phyloP scores from a whole-genome alignment of 2,888 invertebrate genomes.

The Frankliniella intonsa region DNA sequence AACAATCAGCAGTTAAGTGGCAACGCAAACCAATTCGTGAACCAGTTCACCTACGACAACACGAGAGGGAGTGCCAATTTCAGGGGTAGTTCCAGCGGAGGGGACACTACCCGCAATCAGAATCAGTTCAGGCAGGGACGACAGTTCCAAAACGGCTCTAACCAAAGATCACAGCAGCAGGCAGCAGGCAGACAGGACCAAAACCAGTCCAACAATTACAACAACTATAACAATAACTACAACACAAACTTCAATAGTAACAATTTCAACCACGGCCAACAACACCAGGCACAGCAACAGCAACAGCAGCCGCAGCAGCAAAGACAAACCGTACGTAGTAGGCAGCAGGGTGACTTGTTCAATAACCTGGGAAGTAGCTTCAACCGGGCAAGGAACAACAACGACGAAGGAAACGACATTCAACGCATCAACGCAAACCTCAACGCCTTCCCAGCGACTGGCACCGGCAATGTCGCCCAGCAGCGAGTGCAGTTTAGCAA shows the following conservation, averaged over 20 bases:
- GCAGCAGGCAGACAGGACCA: not conserved
- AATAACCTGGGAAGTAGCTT: not conserved
- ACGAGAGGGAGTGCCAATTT: not conserved
- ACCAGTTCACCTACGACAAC: not conserved
- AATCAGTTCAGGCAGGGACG: not conserved
- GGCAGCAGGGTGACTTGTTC: not conserved
- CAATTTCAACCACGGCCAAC: not conserved
- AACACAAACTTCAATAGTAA: not conserved
- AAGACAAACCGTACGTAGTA: not conserved
- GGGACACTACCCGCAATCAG: not conserved
- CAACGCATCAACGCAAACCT: not conserved
- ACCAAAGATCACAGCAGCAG: not conserved
- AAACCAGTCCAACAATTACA: not conserved
- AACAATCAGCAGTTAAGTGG: not conserved
- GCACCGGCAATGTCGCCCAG: too few relatives aligned
- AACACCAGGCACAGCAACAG: not conserved
- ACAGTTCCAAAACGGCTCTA: slow-evolving; percentile 9
- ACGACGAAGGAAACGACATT: not conserved
- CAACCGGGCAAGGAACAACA: not conserved
- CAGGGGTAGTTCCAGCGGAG: not conserved
- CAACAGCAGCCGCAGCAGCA: not conserved
- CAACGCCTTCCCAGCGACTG: too few relatives aligned
- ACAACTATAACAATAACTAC: not conserved
- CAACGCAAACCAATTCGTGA: not conserved
- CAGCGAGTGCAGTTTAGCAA: not conserved